phyloP scores from a whole-genome alignment of 2,888 invertebrate genomes.

The Heteromyza rotundicornis region DNA sequence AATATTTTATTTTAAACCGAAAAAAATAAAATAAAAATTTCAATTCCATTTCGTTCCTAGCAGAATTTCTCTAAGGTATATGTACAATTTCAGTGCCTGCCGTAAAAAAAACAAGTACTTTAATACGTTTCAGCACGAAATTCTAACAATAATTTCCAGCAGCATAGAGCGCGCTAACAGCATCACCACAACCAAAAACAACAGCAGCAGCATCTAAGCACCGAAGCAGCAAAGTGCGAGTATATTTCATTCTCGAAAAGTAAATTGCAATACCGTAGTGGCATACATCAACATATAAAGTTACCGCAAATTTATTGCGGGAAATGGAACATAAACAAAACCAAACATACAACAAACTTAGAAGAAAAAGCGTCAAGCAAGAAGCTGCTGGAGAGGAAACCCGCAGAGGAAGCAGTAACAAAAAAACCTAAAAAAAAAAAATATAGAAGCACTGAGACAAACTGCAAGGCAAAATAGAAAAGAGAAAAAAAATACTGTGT shows the following conservation, averaged over 20 bases:
- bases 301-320: constrained; percentile 18
- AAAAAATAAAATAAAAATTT: no score
- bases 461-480: neutral
- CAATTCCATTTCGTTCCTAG: no score
- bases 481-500: neutral
- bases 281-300: constrained; percentile 11
- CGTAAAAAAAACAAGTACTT: no score
- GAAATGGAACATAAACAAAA: constrained; percentile 37
- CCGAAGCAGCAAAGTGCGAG: no score
- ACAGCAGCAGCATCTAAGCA: no score
- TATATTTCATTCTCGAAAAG: neutral
- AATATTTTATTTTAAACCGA: no score
- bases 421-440: neutral
- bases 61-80: no score
- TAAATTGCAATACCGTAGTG: neutral
- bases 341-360: neutral
- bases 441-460: neutral
- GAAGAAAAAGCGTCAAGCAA: neutral
- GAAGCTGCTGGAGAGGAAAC: neutral
- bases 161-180: no score
- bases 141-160: no score
- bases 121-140: no score
- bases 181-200: no score
- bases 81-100: no score
- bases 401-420: constrained; percentile 1